Percentiles rank a stretch among this genome's conserved stretches.
Evolutionary conservation across 2,113 vertebrate species (phyloP).

Genomic region (Stigmatopora nigra): DNA sequence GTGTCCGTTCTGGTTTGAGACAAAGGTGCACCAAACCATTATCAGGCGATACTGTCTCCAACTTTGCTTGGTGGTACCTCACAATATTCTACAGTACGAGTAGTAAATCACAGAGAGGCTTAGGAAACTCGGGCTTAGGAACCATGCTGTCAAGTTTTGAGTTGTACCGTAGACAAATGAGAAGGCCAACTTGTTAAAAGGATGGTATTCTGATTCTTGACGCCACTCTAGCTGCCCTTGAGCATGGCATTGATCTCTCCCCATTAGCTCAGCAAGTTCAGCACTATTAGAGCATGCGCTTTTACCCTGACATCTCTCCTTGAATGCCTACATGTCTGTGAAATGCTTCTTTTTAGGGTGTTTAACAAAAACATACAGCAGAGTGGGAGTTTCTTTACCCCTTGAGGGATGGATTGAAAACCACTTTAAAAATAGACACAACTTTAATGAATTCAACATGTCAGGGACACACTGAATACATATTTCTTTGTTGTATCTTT

Average conservation of each 20-base stretch:
- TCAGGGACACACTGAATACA: background rate
- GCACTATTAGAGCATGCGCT: background rate
- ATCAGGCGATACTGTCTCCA: background rate
- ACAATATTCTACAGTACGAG: background rate
- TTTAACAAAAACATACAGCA: background rate
- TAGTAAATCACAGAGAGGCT: background rate
- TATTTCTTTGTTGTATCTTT: background rate
- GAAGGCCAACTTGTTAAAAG: background rate
- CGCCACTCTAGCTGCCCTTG: background rate
- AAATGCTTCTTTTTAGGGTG: background rate
- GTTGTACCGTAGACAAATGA: background rate
- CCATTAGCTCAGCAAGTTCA: background rate
- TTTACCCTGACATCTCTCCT: background rate
- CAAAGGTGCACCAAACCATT: background rate
- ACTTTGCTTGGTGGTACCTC: background rate
- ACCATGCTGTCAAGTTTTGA: background rate
- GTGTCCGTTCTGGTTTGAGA: background rate
- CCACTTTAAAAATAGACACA: background rate
- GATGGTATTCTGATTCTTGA: too few relatives aligned
- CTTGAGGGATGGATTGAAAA: background rate
- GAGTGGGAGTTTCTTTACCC: background rate
- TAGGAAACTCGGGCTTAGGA: background rate
- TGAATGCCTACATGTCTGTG: background rate
- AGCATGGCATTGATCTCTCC: background rate
- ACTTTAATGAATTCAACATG: background rate